These are phyloP conservation scores for Caprella mutica DNA, from an alignment of 2,888 invertebrate species.

Conservation along the genomic window DNA sequence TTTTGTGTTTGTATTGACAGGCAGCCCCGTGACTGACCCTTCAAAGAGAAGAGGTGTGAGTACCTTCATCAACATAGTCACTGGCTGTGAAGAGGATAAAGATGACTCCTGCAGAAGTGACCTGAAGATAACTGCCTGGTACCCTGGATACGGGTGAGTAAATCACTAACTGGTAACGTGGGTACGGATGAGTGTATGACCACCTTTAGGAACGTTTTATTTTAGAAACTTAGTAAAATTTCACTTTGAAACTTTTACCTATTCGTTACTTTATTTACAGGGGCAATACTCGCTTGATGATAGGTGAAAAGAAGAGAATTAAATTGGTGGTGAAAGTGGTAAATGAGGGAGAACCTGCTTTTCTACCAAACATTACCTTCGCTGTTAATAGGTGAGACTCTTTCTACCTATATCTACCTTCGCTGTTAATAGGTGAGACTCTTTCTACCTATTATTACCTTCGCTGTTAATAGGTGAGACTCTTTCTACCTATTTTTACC, in stretches of 20 bases:
- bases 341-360: slow-evolving; percentile 29
- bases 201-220: too few relatives aligned
- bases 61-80: slow-evolving; percentile 18
- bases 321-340: slow-evolving; percentile 14
- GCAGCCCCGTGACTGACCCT: slow-evolving; percentile 11
- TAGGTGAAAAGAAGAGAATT: not conserved
- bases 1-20: too few relatives aligned
- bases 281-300: too few relatives aligned
- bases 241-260: too few relatives aligned
- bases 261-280: too few relatives aligned
- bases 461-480: slow-evolving; percentile 14
- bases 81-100: slow-evolving; percentile 24
- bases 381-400: slow-evolving; percentile 10
- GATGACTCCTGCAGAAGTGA: slow-evolving; percentile 17
- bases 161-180: not conserved
- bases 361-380: slow-evolving; percentile 27
- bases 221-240: too few relatives aligned
- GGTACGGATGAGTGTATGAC: not conserved
- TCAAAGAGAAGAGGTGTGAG: not conserved
- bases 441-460: slow-evolving; percentile 28
- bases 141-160: not conserved
- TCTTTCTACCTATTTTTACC: slow-evolving; percentile 28
- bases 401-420: slow-evolving; percentile 28
- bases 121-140: slow-evolving; percentile 8
- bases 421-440: slow-evolving; percentile 9